These are phyloP conservation scores for Proterorhinus semilunaris DNA, from an alignment of 2,113 vertebrate species.

Conservation along the genomic window DNA sequence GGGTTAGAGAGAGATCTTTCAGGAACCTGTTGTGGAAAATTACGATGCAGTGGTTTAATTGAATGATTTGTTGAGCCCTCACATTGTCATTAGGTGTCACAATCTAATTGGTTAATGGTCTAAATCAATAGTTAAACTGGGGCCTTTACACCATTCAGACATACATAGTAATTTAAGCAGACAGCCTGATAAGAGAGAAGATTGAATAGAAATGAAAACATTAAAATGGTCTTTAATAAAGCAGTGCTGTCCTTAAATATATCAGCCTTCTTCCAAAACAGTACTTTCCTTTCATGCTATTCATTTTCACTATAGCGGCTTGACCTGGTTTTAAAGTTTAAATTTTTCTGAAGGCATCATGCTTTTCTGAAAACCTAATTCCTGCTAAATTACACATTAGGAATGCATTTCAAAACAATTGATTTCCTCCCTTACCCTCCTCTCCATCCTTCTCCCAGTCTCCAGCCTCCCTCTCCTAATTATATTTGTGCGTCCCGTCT, in stretches of 20 bases:
- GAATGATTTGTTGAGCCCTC: slow-evolving; percentile 17
- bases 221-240: slow-evolving; percentile 17
- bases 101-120: slow-evolving; percentile 31
- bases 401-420: slow-evolving; percentile 71
- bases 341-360: slow-evolving; percentile 48
- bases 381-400: slow-evolving; percentile 71
- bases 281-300: slow-evolving; percentile 22
- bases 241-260: slow-evolving; percentile 33
- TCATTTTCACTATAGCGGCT: slow-evolving; percentile 43
- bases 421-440: slow-evolving; percentile 56
- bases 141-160: background rate
- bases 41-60: background rate
- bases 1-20: background rate
- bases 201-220: slow-evolving; percentile 37
- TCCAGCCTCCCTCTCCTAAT: slow-evolving; percentile 60
- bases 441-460: slow-evolving; percentile 49
- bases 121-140: slow-evolving; percentile 40
- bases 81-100: slow-evolving; percentile 22
- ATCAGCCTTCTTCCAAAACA: slow-evolving; percentile 26
- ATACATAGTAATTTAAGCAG: slow-evolving; percentile 23
- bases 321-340: slow-evolving; percentile 69
- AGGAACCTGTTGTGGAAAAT: slow-evolving; percentile 4
- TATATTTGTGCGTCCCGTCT: slow-evolving; percentile 60
- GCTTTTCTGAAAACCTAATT: slow-evolving; percentile 68
- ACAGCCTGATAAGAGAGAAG: slow-evolving; percentile 9